Evolutionary conservation across 1,140 invertebrate genomes (phyloP), one percentile per base, ranked within the genome.

Genomic region (Magallana angulata): DNA sequence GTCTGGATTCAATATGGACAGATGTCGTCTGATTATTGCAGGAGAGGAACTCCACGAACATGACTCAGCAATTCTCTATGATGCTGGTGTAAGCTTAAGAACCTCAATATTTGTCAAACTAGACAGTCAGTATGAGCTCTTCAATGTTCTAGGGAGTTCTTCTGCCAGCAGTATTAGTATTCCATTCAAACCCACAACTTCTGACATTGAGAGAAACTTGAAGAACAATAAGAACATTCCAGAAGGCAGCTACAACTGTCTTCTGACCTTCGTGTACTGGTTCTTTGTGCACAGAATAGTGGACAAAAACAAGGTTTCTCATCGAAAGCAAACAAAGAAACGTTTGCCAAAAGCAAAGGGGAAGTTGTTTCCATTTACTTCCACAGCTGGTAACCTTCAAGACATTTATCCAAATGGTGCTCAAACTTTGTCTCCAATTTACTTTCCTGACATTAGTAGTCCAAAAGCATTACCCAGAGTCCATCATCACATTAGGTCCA

Each of bases 251-350:
- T 90, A 93, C 4, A 92, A 92, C 62, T 94, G 91, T 68, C 76
- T 94, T 48, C 89, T 91, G 58, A 94, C 91, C 9, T 91, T 93
- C 18, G 88, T 93, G 16, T 91, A 92, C 85, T 94, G 93, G 93
- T 92, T 90, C 62, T 92, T 91, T 57, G 57, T 84, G 18, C 89
- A 90, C 30, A 64, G 88, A 59, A 48, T 88, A 36, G 82, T 68
- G 14, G 57, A 64, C 11, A 89, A 88, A 80, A 86, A 83, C 60
- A 18, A 14, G 3, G 60, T 85, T 1, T 82, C 71, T 7, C 30
- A 36, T 24, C 60, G 68, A 62, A 58, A 76, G 58, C 85, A 82
- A 24, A 86, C 85, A 4, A 81, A 82, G 24, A 90, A 89, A 84
- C 56, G 88, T 18, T 82, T 91, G 48, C 91, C 91, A n/a, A 81